A percentile compares a stretch with the other conserved stretches of the same genome.
These are phyloP conservation scores for Enteromius fasciolatus DNA, from an alignment of 2,797 vertebrate genomes.

Conservation along the genomic window DNA sequence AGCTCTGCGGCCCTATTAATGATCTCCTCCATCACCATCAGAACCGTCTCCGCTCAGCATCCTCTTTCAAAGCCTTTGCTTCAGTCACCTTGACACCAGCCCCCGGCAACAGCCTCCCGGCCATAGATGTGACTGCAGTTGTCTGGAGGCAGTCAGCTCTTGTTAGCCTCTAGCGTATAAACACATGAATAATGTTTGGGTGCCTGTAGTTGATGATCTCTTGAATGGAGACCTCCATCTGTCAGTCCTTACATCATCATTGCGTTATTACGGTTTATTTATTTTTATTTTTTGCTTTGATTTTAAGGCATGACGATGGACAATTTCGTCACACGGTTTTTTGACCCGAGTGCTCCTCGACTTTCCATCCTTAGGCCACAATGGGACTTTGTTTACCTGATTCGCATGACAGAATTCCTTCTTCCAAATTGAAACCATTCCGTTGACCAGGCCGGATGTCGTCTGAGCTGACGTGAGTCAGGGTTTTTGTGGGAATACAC, in stretches of 20 bases:
- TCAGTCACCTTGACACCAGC: slow-evolving; percentile 57
- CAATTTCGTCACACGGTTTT: neutral
- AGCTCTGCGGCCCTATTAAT: slow-evolving; percentile 51
- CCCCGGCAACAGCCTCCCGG: slow-evolving; percentile 20
- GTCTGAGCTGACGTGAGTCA: slow-evolving; percentile 1
- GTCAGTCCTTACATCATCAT: slow-evolving; percentile 8
- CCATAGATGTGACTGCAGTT: slow-evolving; percentile 32
- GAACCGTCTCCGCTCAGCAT: slow-evolving; percentile 24
- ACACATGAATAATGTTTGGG: slow-evolving; percentile 19
- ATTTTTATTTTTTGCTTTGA: neutral
- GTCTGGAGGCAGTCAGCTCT: slow-evolving; percentile 43
- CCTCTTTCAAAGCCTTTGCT: slow-evolving; percentile 26
- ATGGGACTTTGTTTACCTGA: neutral
- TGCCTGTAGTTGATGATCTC: slow-evolving; percentile 13
- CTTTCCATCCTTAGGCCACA: neutral
- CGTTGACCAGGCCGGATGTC: slow-evolving; percentile 24
- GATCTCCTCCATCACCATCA: slow-evolving; percentile 46
- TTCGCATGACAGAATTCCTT: slow-evolving; percentile 26
- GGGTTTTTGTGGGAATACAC: neutral
- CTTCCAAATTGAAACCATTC: slow-evolving; percentile 21
- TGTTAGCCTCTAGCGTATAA: slow-evolving; percentile 31
- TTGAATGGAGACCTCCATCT: slow-evolving; percentile 15
- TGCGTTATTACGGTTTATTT: neutral
- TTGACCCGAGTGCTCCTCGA: neutral
- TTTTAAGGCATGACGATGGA: neutral